phyloP scores from a whole-genome alignment of 1,140 invertebrate species.

The Habropoda laboriosa region DNA sequence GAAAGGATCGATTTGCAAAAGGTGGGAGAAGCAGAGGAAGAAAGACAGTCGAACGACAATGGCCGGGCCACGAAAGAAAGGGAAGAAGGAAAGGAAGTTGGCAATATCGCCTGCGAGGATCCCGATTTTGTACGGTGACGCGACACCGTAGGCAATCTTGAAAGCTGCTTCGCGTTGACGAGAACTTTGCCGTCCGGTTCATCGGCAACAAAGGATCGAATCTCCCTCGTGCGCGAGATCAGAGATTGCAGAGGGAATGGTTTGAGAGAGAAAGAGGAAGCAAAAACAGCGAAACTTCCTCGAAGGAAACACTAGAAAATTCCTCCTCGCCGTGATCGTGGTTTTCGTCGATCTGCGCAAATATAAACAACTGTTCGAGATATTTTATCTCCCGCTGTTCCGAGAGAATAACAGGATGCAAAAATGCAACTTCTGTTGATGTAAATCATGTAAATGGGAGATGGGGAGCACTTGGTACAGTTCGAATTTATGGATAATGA shows the following conservation, averaged over 20 bases:
- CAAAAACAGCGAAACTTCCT: slow-evolving; percentile 3
- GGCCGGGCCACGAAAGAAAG: slow-evolving; percentile 6
- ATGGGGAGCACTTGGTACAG: slow-evolving; percentile 4
- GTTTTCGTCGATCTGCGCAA: not conserved
- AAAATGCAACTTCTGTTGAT: too few species aligned
- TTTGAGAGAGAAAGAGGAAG: slow-evolving; percentile 1
- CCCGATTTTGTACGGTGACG: slow-evolving; percentile 53
- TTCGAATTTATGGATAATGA: slow-evolving; percentile 48
- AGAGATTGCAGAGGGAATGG: slow-evolving; percentile 29
- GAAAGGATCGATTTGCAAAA: not conserved
- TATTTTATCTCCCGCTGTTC: too few species aligned
- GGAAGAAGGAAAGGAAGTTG: slow-evolving; percentile 41
- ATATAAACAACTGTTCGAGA: too few species aligned
- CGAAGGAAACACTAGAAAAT: not conserved
- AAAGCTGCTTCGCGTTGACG: slow-evolving; percentile 54
- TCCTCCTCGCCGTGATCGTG: not conserved
- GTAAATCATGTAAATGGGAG: not conserved
- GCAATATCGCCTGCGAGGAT: slow-evolving; percentile 57
- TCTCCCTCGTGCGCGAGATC: slow-evolving; percentile 29
- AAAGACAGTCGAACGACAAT: slow-evolving; percentile 7
- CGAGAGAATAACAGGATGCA: too few species aligned
- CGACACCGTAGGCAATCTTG: slow-evolving; percentile 62
- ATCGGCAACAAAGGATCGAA: slow-evolving; percentile 52
- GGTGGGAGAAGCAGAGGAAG: not conserved
- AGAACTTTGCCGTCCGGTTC: slow-evolving; percentile 48